These are phyloP conservation scores for Eulacestoma nigropectus DNA, from an alignment of 2,113 vertebrate genomes.

Conservation along the genomic window DNA sequence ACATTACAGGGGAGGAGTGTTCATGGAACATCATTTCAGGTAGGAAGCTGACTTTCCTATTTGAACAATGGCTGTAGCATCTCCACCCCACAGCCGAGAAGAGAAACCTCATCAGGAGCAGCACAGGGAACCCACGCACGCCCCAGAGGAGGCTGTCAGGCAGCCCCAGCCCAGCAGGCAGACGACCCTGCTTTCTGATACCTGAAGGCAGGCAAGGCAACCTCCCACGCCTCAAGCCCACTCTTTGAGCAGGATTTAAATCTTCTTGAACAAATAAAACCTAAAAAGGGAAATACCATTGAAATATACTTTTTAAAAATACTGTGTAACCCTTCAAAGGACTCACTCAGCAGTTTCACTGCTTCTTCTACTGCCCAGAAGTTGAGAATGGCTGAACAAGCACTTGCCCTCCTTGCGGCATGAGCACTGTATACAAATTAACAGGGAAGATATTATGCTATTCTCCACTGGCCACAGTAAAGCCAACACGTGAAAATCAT, in stretches of 20 bases:
- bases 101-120: background rate
- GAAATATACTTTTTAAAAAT: background rate
- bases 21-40: background rate
- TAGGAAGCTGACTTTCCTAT: background rate
- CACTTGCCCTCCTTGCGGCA: background rate
- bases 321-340: background rate
- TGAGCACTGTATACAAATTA: background rate
- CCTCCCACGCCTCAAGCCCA: background rate
- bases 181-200: fast-evolving
- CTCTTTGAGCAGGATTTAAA: background rate
- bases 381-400: background rate
- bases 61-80: background rate
- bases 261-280: background rate
- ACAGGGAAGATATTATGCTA: background rate
- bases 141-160: background rate
- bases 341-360: background rate
- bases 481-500: background rate
- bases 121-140: background rate
- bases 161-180: background rate
- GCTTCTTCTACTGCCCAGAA: background rate
- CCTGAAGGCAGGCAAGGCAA: background rate
- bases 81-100: background rate
- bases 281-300: background rate
- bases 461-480: background rate
- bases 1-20: background rate